These are phyloP conservation scores for Nymphalis urticae DNA, from an alignment of 2,888 invertebrate genomes.

Conservation along the genomic window DNA sequence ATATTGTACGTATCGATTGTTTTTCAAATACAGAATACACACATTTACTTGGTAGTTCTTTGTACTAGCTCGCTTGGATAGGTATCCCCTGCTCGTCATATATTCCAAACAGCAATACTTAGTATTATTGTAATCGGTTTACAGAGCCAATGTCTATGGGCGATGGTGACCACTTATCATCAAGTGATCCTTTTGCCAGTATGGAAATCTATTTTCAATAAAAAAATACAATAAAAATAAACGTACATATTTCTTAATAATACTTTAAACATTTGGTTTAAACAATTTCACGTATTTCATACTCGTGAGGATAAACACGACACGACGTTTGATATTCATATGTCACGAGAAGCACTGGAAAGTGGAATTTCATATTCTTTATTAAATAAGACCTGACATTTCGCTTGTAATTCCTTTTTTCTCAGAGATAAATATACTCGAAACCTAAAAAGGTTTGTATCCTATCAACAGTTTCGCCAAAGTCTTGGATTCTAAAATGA, in stretches of 20 bases:
- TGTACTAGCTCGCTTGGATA: too few relatives aligned
- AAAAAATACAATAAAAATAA: neutral
- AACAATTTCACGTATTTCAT: constrained; percentile 18
- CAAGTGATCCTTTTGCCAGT: too few relatives aligned
- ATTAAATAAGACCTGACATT: constrained; percentile 5
- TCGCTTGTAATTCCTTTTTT: constrained; percentile 4
- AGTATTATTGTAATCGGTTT: too few relatives aligned
- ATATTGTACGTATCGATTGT: too few relatives aligned
- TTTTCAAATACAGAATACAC: too few relatives aligned
- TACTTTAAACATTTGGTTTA: constrained; percentile 15
- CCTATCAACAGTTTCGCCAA: neutral
- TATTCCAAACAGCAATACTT: too few relatives aligned
- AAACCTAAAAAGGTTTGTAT: neutral
- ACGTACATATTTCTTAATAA: neutral
- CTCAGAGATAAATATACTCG: neutral
- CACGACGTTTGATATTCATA: constrained; percentile 18
- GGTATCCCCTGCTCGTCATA: too few relatives aligned
- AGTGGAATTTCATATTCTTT: constrained; percentile 14
- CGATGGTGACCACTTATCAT: too few relatives aligned
- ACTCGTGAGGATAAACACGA: constrained; percentile 7
- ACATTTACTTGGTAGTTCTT: too few relatives aligned
- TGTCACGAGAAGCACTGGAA: constrained; percentile 13
- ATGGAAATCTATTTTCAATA: too few relatives aligned
- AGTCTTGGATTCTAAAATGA: neutral
- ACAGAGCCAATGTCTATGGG: too few relatives aligned